Conservation (phyloP, 2,888 invertebrate genomes). For the Leptogaster cylindrica region DNA sequence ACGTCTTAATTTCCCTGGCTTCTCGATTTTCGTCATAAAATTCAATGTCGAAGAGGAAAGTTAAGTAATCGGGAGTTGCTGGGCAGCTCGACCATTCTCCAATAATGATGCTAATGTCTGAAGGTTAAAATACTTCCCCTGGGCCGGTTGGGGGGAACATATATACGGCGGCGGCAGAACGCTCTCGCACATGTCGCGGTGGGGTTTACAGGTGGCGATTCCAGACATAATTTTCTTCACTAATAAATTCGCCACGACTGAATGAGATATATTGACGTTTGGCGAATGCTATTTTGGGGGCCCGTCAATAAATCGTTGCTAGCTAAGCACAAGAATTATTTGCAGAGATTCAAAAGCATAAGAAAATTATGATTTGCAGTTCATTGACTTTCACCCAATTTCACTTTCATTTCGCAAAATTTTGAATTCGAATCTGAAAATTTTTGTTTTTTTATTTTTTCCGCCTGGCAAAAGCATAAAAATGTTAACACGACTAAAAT, state of each 20-base stretch:
- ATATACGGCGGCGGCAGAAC: too few relatives aligned
- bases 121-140: too few relatives aligned
- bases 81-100: too few relatives aligned
- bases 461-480: not conserved
- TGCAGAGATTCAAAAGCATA: not conserved
- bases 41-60: slow-evolving; percentile 33
- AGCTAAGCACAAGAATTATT: not conserved
- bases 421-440: too few relatives aligned
- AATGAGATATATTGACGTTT: not conserved
- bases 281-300: not conserved
- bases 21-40: slow-evolving; percentile 41
- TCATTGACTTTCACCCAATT: not conserved
- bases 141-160: too few relatives aligned
- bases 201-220: not conserved
- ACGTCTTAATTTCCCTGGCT: slow-evolving; percentile 24
- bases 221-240: not conserved
- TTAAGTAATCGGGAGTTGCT: slow-evolving; percentile 28
- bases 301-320: not conserved
- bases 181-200: too few relatives aligned
- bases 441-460: not conserved
- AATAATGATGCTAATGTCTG: too few relatives aligned
- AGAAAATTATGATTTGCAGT: not conserved
- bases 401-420: not conserved
- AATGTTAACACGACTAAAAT: not conserved
- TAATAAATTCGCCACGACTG: not conserved